These are phyloP conservation scores for Saguinus imperator DNA, from an alignment of 2,113 vertebrate genomes.

Conservation along the genomic window DNA sequence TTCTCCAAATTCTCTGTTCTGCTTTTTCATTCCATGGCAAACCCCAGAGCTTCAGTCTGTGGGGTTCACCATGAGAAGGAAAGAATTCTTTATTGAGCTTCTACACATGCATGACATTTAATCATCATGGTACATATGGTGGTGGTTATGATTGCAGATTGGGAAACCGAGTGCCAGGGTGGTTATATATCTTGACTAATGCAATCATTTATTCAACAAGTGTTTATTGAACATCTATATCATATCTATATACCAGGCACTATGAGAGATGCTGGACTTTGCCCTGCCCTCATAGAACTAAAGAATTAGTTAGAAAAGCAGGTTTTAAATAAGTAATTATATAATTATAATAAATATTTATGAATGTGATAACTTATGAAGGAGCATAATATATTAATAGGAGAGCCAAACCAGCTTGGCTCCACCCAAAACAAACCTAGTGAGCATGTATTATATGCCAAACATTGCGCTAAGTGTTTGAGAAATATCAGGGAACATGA, in stretches of 20 bases:
- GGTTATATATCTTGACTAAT: not conserved
- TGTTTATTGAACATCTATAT: not conserved
- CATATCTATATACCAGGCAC: not conserved
- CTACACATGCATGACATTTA: not conserved
- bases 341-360: not conserved
- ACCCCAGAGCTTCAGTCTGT: not conserved
- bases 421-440: not conserved
- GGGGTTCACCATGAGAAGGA: not conserved
- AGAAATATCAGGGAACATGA: not conserved
- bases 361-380: not conserved
- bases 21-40: not conserved
- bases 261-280: not conserved
- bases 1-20: not conserved
- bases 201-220: not conserved
- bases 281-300: not conserved
- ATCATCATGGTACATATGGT: not conserved
- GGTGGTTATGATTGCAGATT: not conserved
- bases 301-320: not conserved
- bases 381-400: not conserved
- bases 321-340: not conserved
- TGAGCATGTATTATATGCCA: not conserved
- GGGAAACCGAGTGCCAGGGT: not conserved
- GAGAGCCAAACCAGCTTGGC: conserved; percentile 10
- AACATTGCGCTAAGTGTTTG: not conserved
- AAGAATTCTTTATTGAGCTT: not conserved